Percentiles rank a stretch among this genome's conserved stretches.
These are phyloP conservation scores for Carettochelys insculpta DNA, from an alignment of 2,113 vertebrate species.

Conservation along the genomic window DNA sequence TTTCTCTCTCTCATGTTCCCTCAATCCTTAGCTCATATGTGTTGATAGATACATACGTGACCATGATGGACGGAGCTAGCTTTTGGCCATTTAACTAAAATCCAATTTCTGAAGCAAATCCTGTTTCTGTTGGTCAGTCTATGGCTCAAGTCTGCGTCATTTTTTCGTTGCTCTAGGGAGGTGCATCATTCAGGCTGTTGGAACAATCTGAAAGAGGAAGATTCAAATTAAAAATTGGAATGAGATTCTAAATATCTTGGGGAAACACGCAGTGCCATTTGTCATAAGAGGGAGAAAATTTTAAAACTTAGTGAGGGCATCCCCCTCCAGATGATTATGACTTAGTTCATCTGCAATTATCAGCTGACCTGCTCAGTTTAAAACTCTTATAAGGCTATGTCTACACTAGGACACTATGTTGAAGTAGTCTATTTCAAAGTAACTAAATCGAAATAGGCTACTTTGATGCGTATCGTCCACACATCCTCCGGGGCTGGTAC, in stretches of 20 bases:
- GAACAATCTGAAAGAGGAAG: neutral
- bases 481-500: too few species aligned
- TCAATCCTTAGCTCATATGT: neutral
- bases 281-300: fast-evolving
- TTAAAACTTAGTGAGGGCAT: fast-evolving
- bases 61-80: neutral
- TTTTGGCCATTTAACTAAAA: slow-evolving; percentile 9
- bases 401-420: too few species aligned
- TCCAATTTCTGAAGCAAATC: slow-evolving; percentile 13
- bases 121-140: neutral
- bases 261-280: slow-evolving; percentile 4
- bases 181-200: neutral
- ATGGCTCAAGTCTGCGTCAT: neutral
- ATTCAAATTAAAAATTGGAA: neutral
- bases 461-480: too few species aligned
- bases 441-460: too few species aligned
- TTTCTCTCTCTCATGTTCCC: neutral
- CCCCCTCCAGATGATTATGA: neutral
- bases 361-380: neutral
- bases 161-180: neutral
- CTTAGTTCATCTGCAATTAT: neutral
- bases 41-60: neutral
- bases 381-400: too few species aligned
- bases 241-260: fast-evolving
- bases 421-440: too few species aligned